Evolutionary conservation across 2,888 invertebrate species (phyloP).

Genomic region (Caradrina clavipalpis): DNA sequence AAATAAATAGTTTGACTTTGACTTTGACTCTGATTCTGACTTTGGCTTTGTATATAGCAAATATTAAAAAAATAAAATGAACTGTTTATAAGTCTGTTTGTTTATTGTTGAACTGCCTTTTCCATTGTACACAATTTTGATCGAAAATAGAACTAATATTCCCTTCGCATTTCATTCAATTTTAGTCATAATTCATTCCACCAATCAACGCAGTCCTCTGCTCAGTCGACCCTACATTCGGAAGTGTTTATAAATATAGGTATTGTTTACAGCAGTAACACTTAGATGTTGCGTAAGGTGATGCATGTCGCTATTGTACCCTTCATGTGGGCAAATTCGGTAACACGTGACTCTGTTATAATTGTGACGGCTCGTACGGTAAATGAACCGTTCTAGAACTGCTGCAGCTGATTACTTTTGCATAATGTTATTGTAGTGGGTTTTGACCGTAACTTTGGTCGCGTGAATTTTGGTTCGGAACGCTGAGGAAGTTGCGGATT

Average conservation of each 20-base stretch:
- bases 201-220: neutral
- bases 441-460: no score
- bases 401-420: neutral
- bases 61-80: no score
- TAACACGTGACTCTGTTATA: slow-evolving; percentile 12
- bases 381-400: slow-evolving; percentile 9
- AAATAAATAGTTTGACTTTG: no score
- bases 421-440: neutral
- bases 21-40: no score
- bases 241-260: slow-evolving; percentile 45
- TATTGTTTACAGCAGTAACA: slow-evolving; percentile 28
- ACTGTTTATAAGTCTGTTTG: no score
- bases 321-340: slow-evolving; percentile 37
- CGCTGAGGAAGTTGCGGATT: no score
- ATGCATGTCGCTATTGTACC: slow-evolving; percentile 26
- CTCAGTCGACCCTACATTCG: slow-evolving; percentile 23
- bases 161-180: neutral
- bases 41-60: no score
- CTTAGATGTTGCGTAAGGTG: slow-evolving; percentile 37
- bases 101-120: no score
- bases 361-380: neutral
- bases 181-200: neutral
- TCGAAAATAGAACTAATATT: neutral
- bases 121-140: no score
- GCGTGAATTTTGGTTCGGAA: no score